Base-by-base conservation (phyloP, 1,140 invertebrate genomes). In the Bombus consobrinus region DNA sequence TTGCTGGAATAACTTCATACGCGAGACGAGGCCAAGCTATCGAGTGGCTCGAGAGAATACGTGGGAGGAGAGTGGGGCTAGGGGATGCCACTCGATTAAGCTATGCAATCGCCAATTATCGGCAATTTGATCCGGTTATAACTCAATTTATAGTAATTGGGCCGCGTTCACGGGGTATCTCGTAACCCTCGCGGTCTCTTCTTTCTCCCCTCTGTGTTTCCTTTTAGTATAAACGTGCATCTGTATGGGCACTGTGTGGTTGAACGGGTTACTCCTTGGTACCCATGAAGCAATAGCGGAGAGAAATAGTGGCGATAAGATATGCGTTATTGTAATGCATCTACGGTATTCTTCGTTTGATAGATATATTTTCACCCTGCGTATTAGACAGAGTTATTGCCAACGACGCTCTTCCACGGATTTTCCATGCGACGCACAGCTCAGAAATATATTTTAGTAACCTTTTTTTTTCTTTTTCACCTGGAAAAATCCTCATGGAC, bases 141-240 rank as follows among this genome's bases (percentile, higher is more conserved):
- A 94, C 93, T 94, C 92, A 93, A 93, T 94, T 93, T 92, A 87
- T 90, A 90, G 92, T 93, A 93, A 94, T 93, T 93, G 93, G 93
- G 85, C 92, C 92, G 93, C 87, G 86, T 32, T 72, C 81, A 57
- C 39, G 43, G 28, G 87, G 74, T 84, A 78, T 18, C 37, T 39
- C 62, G 64, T 66, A 66, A 74, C 73, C 32, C 82, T 77, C 72
- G 47, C 41, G 37, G 64, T 66, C 81, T 78, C 37, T 41, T 13
- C 25, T 39, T 37, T 43, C 32, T n/a, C 41, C 3, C 3, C 43
- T 12, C 3, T 22, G 10, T 18, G 34, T 71, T 71, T 53, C 66
- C 32, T 32, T 43, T 69, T 69, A n/a, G n/a, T 28, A 43, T 28
- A 32, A 39, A 28, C 25, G 6, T 13, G 39, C 10, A 53, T 18